A percentile compares a stretch with the other conserved stretches of the same genome.
Conservation (phyloP, 37 sponge, comb jelly and placozoan genomes). For the Ephydatia muelleri region DNA sequence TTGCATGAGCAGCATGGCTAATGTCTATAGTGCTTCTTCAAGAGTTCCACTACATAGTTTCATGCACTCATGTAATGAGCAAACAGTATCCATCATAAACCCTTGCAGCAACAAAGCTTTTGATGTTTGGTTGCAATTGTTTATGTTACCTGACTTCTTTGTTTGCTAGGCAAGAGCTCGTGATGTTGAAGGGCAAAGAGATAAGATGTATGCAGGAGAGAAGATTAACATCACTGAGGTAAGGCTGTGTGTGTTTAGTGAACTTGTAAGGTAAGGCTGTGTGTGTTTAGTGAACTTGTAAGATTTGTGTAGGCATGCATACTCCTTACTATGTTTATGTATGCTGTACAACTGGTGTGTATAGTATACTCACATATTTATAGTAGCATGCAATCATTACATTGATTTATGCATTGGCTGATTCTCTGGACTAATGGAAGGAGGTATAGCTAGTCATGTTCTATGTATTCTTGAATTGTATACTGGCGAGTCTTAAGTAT, state of each 20-base stretch:
- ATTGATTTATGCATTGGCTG: too few relatives aligned
- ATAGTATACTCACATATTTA: too few relatives aligned
- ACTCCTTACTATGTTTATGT: neutral
- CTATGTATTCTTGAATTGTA: neutral
- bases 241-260: too few relatives aligned
- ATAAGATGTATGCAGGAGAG: constrained; percentile 93
- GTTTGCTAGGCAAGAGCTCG: constrained; percentile 76
- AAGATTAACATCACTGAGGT: constrained; percentile 99
- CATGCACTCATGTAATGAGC: too few relatives aligned
- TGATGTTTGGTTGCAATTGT: neutral
- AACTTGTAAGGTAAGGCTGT: too few relatives aligned
- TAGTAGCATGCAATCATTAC: too few relatives aligned
- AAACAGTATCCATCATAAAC: too few relatives aligned
- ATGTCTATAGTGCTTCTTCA: constrained; percentile 4
- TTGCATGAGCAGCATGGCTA: neutral
- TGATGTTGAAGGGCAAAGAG: constrained; percentile 83
- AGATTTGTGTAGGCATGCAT: neutral
- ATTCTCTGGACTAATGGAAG: neutral
- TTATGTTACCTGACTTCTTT: neutral
- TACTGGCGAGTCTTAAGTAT: too few relatives aligned
- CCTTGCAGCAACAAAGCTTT: neutral
- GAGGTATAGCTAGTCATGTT: neutral
- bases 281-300: too few relatives aligned
- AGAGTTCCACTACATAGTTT: too few relatives aligned
- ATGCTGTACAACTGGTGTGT: too few relatives aligned